Conservation (phyloP, 2,797 vertebrate genomes). For the Alcedo atthis region DNA sequence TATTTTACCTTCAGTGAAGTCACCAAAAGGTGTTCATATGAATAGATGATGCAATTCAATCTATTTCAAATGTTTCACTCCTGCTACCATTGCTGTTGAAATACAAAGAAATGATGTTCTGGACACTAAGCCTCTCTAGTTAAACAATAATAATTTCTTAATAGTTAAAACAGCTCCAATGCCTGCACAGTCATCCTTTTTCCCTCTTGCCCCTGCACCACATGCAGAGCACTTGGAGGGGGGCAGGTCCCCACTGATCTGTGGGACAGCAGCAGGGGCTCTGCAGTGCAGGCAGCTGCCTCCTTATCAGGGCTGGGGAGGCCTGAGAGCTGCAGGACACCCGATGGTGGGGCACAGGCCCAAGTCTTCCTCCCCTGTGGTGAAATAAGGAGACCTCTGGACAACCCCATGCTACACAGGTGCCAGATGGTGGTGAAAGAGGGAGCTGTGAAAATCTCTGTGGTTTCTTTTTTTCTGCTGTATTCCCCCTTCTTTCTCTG, state of each 20-base stretch:
- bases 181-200: rapidly evolving
- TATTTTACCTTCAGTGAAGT: neutral
- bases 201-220: neutral
- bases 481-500: neutral
- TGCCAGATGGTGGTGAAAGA: neutral
- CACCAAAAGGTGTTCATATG: neutral
- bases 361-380: neutral
- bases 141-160: neutral
- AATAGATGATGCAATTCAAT: neutral
- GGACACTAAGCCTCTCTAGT: neutral
- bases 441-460: neutral
- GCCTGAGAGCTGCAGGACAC: neutral
- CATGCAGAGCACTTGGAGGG: neutral
- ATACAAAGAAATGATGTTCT: neutral
- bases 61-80: neutral
- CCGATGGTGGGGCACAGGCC: rapidly evolving
- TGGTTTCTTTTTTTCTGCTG: neutral
- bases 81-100: neutral
- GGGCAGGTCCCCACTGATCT: rapidly evolving
- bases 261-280: neutral
- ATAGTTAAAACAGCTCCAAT: neutral
- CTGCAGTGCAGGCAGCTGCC: neutral
- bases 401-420: rapidly evolving
- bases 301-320: neutral
- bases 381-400: neutral